These are phyloP conservation scores for Anguilla marmorata DNA, from an alignment of 2,797 vertebrate species.

Conservation along the genomic window DNA sequence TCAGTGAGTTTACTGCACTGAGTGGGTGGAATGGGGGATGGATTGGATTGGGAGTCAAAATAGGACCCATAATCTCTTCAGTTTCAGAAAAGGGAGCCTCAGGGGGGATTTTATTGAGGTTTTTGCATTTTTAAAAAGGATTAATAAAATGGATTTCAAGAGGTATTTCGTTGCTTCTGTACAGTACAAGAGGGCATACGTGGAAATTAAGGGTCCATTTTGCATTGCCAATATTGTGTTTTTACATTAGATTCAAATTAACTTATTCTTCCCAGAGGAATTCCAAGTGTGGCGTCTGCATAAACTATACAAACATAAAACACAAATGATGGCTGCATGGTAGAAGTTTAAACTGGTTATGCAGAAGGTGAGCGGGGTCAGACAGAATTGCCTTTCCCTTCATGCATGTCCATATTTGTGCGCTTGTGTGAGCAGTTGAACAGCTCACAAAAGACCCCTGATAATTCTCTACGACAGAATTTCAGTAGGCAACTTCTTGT, in stretches of 20 bases:
- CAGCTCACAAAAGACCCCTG: not conserved
- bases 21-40: not conserved
- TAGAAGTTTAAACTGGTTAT: not conserved
- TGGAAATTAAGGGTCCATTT: not conserved
- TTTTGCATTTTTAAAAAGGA: not conserved
- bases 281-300: not conserved
- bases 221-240: not conserved
- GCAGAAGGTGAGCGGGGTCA: not conserved
- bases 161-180: not conserved
- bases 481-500: not conserved
- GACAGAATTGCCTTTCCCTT: not conserved
- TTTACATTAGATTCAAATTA: not conserved
- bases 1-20: not conserved
- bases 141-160: not conserved
- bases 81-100: not conserved
- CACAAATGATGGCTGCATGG: not conserved
- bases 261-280: not conserved
- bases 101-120: not conserved
- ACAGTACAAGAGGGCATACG: not conserved
- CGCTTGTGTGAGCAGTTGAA: not conserved
- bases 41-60: not conserved
- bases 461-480: not conserved
- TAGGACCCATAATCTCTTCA: constrained; percentile 4
- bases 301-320: not conserved
- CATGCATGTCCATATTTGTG: not conserved